phyloP scores from a whole-genome alignment of 2,797 vertebrate genomes.

The Diglossa cyanea region DNA sequence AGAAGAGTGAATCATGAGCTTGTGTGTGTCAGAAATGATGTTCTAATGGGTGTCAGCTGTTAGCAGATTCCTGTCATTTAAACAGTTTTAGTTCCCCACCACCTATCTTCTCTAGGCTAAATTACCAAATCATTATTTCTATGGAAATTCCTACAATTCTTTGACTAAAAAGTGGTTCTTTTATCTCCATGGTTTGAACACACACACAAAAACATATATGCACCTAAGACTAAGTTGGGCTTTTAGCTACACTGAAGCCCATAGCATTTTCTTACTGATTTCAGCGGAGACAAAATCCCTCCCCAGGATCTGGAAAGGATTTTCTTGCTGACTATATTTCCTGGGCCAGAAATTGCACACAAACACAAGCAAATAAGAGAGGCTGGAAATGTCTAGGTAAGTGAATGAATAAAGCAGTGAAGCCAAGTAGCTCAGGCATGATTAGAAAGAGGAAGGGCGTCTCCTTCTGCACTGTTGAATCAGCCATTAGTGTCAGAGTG shows the following conservation, averaged over 20 bases:
- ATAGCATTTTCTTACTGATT: neutral
- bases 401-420: neutral
- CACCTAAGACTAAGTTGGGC: neutral
- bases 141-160: neutral
- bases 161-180: neutral
- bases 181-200: neutral
- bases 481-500: conserved; percentile 22
- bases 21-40: conserved; percentile 1
- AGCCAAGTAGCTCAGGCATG: neutral
- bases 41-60: conserved; percentile 5
- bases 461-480: conserved; percentile 19
- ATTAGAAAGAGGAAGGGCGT: conserved; percentile 19
- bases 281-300: neutral
- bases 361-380: neutral
- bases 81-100: neutral
- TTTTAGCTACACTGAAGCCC: neutral
- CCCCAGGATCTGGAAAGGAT: neutral
- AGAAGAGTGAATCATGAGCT: neutral
- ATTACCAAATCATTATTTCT: neutral
- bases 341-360: neutral
- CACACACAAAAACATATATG: accelerated
- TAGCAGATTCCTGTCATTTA: conserved; percentile 21
- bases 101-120: neutral
- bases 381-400: neutral
- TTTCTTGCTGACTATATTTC: neutral